Conservation (phyloP, 1,140 invertebrate genomes). For the Kradibia gibbosae region DNA sequence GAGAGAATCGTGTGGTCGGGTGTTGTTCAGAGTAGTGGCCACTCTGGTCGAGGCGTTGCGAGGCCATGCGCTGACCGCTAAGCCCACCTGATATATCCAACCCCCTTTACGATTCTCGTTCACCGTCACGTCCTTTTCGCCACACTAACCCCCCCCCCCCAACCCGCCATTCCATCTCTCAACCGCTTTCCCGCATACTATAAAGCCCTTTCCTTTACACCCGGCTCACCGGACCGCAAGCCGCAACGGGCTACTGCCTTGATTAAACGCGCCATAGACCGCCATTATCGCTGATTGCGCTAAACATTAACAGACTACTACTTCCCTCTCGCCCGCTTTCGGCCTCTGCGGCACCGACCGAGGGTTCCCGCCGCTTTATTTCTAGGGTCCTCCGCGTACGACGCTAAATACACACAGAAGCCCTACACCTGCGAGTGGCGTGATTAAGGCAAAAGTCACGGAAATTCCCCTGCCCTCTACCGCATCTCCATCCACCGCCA, state of each 20-base stretch:
- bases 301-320: slow-evolving; percentile 72
- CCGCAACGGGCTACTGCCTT: slow-evolving; percentile 73
- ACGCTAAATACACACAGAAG: background rate
- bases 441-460: slow-evolving; percentile 58
- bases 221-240: slow-evolving; percentile 67
- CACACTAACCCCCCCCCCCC: slow-evolving; percentile 45
- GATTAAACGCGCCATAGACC: slow-evolving; percentile 74
- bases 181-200: slow-evolving; percentile 45
- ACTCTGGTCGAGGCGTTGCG: slow-evolving; percentile 67
- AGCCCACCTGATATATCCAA: slow-evolving; percentile 68
- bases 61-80: slow-evolving; percentile 64
- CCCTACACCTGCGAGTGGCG: slow-evolving; percentile 50
- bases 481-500: background rate
- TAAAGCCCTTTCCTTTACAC: slow-evolving; percentile 68
- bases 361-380: too few species aligned
- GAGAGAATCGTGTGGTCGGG: slow-evolving; percentile 56
- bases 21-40: slow-evolving; percentile 62
- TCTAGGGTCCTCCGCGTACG: too few species aligned
- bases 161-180: background rate
- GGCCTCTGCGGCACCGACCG: too few species aligned
- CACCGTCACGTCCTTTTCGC: slow-evolving; percentile 46
- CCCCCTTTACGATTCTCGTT: slow-evolving; percentile 49
- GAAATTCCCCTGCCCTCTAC: too few species aligned
- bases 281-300: slow-evolving; percentile 74
- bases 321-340: slow-evolving; percentile 26